Percentiles rank a stretch among this genome's conserved stretches.
These are phyloP conservation scores for Cynopterus brachyotis DNA, from an alignment of 2,113 vertebrate species.

Conservation along the genomic window DNA sequence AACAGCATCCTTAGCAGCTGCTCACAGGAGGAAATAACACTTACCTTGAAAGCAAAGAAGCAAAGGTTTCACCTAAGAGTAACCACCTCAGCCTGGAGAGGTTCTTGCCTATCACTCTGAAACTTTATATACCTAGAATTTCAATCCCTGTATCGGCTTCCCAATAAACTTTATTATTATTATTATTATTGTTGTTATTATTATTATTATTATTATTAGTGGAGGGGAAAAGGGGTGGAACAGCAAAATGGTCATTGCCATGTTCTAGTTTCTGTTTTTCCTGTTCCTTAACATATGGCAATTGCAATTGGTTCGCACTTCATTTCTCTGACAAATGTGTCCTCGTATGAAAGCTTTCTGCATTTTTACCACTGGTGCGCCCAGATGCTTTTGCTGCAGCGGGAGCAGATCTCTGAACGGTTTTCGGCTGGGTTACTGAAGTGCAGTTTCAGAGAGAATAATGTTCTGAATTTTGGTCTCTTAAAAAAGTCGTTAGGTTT, in stretches of 20 bases:
- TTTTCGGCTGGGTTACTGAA: conserved; percentile 23
- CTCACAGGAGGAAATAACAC: neutral
- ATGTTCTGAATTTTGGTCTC: conserved; percentile 67
- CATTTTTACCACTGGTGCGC: neutral
- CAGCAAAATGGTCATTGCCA: neutral
- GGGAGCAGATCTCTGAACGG: neutral
- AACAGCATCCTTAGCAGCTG: neutral
- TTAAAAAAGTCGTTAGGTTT: conserved; percentile 72
- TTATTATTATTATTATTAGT: too few relatives aligned
- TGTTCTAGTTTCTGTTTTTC: neutral
- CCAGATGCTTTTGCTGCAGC: neutral
- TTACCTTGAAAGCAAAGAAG: neutral
- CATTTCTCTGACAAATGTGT: neutral
- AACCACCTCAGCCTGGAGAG: neutral
- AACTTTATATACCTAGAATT: neutral
- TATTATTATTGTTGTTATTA: neutral
- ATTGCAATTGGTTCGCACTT: accelerated
- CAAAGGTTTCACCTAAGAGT: neutral
- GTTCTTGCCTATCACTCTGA: neutral
- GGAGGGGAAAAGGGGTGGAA: accelerated
- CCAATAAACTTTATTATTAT: neutral
- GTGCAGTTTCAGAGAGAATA: neutral
- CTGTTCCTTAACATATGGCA: neutral
- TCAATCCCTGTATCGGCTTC: neutral
- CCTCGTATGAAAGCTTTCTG: conserved; percentile 7